Base-by-base conservation (phyloP, 2,113 vertebrate genomes). In the Gambusia affinis region DNA sequence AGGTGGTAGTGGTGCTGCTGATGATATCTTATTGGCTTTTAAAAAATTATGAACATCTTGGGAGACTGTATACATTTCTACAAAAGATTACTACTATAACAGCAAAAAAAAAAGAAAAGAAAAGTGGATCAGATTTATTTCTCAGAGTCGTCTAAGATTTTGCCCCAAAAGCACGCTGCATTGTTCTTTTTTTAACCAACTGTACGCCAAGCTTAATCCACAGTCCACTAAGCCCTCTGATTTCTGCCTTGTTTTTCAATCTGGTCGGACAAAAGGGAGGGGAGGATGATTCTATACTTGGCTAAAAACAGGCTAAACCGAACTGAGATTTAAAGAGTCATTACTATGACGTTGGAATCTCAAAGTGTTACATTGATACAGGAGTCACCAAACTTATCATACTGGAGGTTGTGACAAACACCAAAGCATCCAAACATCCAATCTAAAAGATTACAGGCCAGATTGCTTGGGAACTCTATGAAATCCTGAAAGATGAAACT, bases 211-310 rank as follows among this genome's bases (percentile, higher is more conserved):
- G 64, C 78, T 80, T 94, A 92, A 91, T 89, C 88, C 84, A 85
- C 87, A 92, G 91, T 91, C 84, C 87, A 79, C 83, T 90, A 91
- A 94, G 92, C 67, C 79, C 83, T 78, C 80, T 78, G 87, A 91
- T 87, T 85, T 86, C 84, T 85, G 80, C 70, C 65, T 83, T 79
- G 78, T 81, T 70, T 92, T 91, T 91, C 81, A 89, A 86, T 92
- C 82, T 89, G 87, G 84, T 89, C 64, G 76, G 73, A 73, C 44
- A 74, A 63, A 63, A 73, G 61, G 61, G 63, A 85, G 79, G 65
- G 62, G 19, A 68, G 70, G 29, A 54, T 70, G 70, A 54, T 39
- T 76, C 76, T 63, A 67, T 27, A 57, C 37, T 44, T 0, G 11
- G 61, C 44, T 19, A 73, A n/a, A 76, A 78, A 47, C 11, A 69